Evolutionary conservation across 2,797 vertebrate species (phyloP).

Genomic region (Pempheris klunzingeri): DNA sequence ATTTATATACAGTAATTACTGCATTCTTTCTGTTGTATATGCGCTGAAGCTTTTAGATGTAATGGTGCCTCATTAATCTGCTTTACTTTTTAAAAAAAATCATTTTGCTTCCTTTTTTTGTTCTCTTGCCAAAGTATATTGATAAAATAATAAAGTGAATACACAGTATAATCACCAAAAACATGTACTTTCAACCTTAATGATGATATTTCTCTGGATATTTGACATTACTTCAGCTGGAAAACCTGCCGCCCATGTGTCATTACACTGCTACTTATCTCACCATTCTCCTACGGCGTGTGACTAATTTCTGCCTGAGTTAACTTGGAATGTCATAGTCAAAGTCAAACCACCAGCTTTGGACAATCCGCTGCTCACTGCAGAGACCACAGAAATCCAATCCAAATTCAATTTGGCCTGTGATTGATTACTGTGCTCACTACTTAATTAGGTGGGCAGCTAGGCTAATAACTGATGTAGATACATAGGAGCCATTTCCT

Average conservation of each 20-base stretch:
- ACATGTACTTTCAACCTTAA: background rate
- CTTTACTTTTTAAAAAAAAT: background rate
- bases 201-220: slow-evolving; percentile 31
- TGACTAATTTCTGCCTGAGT: slow-evolving; percentile 67
- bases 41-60: slow-evolving; percentile 22
- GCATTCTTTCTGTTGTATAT: slow-evolving; percentile 33
- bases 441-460: slow-evolving; percentile 77
- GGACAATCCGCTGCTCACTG: slow-evolving; percentile 59
- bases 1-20: slow-evolving; percentile 42
- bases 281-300: slow-evolving; percentile 27
- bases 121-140: slow-evolving; percentile 9
- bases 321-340: slow-evolving; percentile 71
- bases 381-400: slow-evolving; percentile 67
- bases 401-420: slow-evolving; percentile 79
- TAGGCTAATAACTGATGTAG: slow-evolving; percentile 79
- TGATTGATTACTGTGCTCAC: slow-evolving; percentile 79
- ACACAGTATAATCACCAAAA: slow-evolving; percentile 6
- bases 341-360: slow-evolving; percentile 71
- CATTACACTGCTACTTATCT: slow-evolving; percentile 52
- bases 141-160: slow-evolving; percentile 12
- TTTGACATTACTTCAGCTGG: slow-evolving; percentile 5
- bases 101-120: background rate
- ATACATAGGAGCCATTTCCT: slow-evolving; percentile 75
- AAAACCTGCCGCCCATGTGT: slow-evolving; percentile 48
- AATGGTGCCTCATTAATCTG: slow-evolving; percentile 38